Evolutionary conservation across 2,888 invertebrate species (phyloP).

Genomic region (Drosophila austrosaltans): DNA sequence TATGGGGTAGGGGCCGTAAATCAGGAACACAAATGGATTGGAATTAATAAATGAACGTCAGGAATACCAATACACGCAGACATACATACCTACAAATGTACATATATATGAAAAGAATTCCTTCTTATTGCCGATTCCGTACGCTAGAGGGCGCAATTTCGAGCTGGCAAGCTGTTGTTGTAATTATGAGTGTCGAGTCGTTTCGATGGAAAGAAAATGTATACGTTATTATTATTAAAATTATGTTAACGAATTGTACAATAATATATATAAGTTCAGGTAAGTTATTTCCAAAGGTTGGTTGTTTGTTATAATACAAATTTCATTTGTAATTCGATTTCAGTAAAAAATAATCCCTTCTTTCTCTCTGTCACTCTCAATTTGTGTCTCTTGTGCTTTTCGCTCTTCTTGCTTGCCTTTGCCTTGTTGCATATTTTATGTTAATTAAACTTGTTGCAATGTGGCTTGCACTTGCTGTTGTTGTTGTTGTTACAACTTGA

Average conservation of each 20-base stretch:
- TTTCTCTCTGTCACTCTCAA: not conserved
- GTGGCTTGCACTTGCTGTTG: constrained; percentile 24
- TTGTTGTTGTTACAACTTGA: constrained; percentile 56
- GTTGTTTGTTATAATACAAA: not conserved
- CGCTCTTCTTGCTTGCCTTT: not conserved
- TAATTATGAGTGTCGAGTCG: constrained; percentile 23
- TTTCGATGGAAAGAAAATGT: not conserved
- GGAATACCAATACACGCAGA: too few relatives aligned
- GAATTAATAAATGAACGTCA: constrained; percentile 78
- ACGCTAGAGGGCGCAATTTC: constrained; percentile 7
- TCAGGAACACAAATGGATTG: constrained; percentile 80
- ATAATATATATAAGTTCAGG: not conserved
- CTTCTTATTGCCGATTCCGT: not conserved
- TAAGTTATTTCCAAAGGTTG: not conserved
- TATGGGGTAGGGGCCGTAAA: constrained; percentile 71
- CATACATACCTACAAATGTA: too few relatives aligned
- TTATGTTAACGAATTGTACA: not conserved
- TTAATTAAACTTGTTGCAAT: constrained; percentile 77
- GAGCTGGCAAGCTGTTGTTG: constrained; percentile 42
- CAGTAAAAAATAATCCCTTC: not conserved
- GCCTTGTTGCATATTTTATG: constrained; percentile 68
- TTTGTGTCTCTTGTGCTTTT: constrained; percentile 21
- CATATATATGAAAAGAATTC: not conserved
- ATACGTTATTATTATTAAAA: not conserved
- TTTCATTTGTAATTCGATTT: constrained; percentile 4